phyloP scores from a whole-genome alignment of 2,797 vertebrate genomes.

The Rhinichthys osculus region DNA sequence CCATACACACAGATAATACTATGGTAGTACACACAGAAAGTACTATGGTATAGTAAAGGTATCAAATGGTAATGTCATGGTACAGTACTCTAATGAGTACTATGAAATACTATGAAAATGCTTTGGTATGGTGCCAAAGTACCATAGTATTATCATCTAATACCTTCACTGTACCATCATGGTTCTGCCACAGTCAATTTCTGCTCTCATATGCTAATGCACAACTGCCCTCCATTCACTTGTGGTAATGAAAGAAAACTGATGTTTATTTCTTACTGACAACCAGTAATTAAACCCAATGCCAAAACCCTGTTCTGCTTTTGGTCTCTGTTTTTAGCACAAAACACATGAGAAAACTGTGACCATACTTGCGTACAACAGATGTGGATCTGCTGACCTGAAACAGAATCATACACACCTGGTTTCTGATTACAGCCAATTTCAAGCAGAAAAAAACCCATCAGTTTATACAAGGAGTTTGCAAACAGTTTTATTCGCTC shows the following conservation, averaged over 20 bases:
- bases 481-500: slow-evolving; percentile 27
- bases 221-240: slow-evolving; percentile 21
- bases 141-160: not conserved
- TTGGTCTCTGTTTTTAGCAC: slow-evolving; percentile 11
- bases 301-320: slow-evolving; percentile 6
- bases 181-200: not conserved
- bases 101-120: not conserved
- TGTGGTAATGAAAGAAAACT: slow-evolving; percentile 25
- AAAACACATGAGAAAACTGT: not conserved
- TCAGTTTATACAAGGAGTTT: slow-evolving; percentile 15
- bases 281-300: slow-evolving; percentile 33
- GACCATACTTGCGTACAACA: not conserved
- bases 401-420: slow-evolving; percentile 12
- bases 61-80: not conserved
- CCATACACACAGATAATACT: not conserved
- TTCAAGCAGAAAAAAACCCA: not conserved
- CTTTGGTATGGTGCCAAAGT: not conserved
- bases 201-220: slow-evolving; percentile 40
- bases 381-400: slow-evolving; percentile 3
- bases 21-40: not conserved
- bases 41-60: not conserved
- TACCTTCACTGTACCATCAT: not conserved
- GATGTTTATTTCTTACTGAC: slow-evolving; percentile 29
- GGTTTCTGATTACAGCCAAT: slow-evolving; percentile 6
- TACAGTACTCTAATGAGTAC: not conserved